These are phyloP conservation scores for Trissoscelio sp. DNA, from an alignment of 2,888 invertebrate species.

Conservation along the genomic window DNA sequence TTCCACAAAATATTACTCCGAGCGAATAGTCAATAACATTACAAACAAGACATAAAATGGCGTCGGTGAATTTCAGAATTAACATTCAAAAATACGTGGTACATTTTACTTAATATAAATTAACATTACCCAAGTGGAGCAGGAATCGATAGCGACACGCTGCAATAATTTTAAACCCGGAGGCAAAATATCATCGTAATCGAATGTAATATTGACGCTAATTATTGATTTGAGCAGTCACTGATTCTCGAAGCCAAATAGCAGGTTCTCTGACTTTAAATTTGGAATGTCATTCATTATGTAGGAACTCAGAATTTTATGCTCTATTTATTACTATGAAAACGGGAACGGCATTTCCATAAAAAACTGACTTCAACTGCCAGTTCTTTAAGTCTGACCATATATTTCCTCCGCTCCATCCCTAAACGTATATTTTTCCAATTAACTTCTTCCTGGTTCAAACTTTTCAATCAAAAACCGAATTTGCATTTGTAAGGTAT, in stretches of 20 bases:
- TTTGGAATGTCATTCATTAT: slow-evolving; percentile 41
- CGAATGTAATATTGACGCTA: slow-evolving; percentile 14
- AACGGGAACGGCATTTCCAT: slow-evolving; percentile 40
- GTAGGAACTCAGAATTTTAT: slow-evolving; percentile 40
- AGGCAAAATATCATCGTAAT: not conserved
- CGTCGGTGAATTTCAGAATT: not conserved
- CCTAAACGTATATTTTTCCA: slow-evolving; percentile 51
- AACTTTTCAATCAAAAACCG: slow-evolving; percentile 46
- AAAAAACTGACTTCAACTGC: slow-evolving; percentile 42
- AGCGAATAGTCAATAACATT: slow-evolving; percentile 20
- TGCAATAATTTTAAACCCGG: too few relatives aligned
- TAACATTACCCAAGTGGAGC: too few relatives aligned
- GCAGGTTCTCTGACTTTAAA: slow-evolving; percentile 13
- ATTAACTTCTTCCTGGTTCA: slow-evolving; percentile 37
- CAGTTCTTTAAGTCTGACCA: slow-evolving; percentile 35
- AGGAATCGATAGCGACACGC: too few relatives aligned
- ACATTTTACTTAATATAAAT: not conserved
- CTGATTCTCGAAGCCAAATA: slow-evolving; percentile 18
- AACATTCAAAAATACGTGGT: too few relatives aligned
- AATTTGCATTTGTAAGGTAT: slow-evolving; percentile 41
- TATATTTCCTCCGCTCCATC: slow-evolving; percentile 9
- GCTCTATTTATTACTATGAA: slow-evolving; percentile 55
- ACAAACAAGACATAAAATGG: slow-evolving; percentile 13
- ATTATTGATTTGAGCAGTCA: slow-evolving; percentile 30
- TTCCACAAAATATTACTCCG: slow-evolving; percentile 31